These are phyloP conservation scores for Excalfactoria chinensis DNA, from an alignment of 2,113 vertebrate species.

Conservation along the genomic window DNA sequence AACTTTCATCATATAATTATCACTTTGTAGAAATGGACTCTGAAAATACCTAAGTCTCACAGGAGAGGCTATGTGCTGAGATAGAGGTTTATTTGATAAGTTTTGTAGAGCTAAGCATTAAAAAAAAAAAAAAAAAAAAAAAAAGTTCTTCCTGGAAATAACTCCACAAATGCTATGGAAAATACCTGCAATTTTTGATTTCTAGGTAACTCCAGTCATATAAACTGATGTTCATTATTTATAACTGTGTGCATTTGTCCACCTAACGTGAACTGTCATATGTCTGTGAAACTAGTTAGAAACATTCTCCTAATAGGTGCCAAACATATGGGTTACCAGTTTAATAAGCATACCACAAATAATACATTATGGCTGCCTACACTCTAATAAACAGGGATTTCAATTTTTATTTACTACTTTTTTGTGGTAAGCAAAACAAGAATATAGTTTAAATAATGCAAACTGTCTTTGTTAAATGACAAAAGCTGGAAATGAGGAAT, in stretches of 20 bases:
- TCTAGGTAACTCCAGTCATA: neutral
- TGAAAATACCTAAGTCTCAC: neutral
- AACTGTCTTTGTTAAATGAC: slow-evolving; percentile 43
- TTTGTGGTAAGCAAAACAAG: neutral
- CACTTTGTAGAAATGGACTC: neutral
- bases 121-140: no score
- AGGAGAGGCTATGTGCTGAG: neutral
- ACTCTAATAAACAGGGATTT: slow-evolving; percentile 13
- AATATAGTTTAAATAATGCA: slow-evolving; percentile 22
- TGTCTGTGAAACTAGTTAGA: neutral
- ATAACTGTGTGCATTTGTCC: neutral
- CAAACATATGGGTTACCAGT: slow-evolving; percentile 19
- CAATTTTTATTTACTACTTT: slow-evolving; percentile 27
- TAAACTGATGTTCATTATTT: neutral
- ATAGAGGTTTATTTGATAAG: neutral
- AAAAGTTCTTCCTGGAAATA: neutral
- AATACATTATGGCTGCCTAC: neutral
- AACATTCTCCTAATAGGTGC: neutral
- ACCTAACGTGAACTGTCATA: slow-evolving; percentile 25
- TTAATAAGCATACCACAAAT: slow-evolving; percentile 16
- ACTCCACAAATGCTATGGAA: neutral
- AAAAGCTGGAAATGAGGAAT: slow-evolving; percentile 2
- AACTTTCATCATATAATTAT: neutral
- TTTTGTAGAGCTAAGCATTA: neutral
- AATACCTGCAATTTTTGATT: neutral